phyloP scores from a whole-genome alignment of 2,888 invertebrate genomes.

The Caenorhabditis japonica region DNA sequence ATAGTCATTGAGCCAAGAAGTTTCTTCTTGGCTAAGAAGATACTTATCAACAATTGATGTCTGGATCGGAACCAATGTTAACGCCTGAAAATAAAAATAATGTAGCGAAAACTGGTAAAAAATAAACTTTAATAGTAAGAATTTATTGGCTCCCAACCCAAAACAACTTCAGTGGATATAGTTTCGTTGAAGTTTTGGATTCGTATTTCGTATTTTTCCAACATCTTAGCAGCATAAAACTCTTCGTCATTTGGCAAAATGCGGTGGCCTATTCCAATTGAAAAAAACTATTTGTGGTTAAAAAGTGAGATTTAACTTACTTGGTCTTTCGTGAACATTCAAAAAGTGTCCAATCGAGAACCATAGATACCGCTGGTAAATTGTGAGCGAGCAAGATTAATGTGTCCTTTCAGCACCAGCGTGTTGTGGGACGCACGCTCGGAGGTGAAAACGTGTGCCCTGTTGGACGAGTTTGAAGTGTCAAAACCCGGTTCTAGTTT shows the following conservation, averaged over 20 bases:
- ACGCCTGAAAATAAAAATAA: conserved; percentile 81
- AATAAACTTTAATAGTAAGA: conserved; percentile 81
- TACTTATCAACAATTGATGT: conserved; percentile 84
- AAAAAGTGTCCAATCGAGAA: conserved; percentile 85
- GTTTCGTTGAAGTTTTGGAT: conserved; percentile 88
- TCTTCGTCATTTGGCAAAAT: conserved; percentile 24
- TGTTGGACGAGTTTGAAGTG: no score
- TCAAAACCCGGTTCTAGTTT: no score
- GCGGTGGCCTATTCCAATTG: conserved; percentile 69
- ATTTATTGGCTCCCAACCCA: conserved; percentile 84
- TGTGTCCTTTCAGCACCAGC: conserved; percentile 90
- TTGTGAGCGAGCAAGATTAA: conserved; percentile 83
- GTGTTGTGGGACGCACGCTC: conserved; percentile 86
- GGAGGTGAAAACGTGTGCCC: no score
- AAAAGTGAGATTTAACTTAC: conserved; percentile 55
- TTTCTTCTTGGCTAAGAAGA: conserved; percentile 81
- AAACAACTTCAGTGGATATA: conserved; percentile 79
- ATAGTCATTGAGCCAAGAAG: conserved; percentile 76
- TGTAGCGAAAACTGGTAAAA: not conserved
- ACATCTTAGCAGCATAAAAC: conserved; percentile 45
- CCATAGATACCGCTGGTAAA: conserved; percentile 83
- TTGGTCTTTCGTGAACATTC: conserved; percentile 88
- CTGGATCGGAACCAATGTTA: conserved; percentile 90
- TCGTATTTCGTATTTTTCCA: conserved; percentile 88
- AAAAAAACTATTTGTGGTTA: conserved; percentile 13